phyloP scores from a whole-genome alignment of 2,113 vertebrate species.

The Macquaria australasica region DNA sequence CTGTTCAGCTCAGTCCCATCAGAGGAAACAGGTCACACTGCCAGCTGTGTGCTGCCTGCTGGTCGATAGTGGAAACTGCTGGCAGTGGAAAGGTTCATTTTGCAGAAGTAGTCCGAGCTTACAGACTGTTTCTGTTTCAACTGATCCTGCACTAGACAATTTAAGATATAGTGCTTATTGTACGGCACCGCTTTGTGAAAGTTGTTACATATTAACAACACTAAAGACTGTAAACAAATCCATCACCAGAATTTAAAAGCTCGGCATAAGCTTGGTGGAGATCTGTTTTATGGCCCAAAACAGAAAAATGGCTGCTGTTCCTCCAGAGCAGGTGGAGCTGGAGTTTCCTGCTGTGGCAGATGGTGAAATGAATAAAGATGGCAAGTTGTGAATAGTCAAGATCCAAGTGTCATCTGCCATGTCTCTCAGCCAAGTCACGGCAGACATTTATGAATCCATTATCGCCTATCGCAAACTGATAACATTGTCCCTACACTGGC shows the following conservation, averaged over 20 bases:
- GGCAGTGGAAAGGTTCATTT: conserved; percentile 37
- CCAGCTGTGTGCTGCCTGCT: conserved; percentile 26
- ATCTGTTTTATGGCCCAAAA: not conserved
- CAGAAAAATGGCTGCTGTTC: not conserved
- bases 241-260: not conserved
- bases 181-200: not conserved
- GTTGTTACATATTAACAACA: not conserved
- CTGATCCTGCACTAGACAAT: conserved; percentile 3
- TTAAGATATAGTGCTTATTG: not conserved
- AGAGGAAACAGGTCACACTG: conserved; percentile 64
- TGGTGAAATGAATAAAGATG: conserved; percentile 3
- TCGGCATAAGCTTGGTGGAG: not conserved
- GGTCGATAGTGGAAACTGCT: conserved; percentile 41
- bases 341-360: conserved; percentile 10
- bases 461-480: not conserved
- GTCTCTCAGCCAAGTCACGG: not conserved
- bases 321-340: not conserved
- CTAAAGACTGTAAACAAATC: not conserved
- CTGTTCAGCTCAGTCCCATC: conserved; percentile 34
- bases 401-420: not conserved
- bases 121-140: conserved; percentile 11
- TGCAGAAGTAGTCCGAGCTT: not conserved
- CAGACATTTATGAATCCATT: not conserved
- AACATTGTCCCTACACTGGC: not conserved
- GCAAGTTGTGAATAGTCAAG: not conserved